Evolutionary conservation across 2,113 vertebrate species (phyloP).

Genomic region (Illadopsis cleaveri): DNA sequence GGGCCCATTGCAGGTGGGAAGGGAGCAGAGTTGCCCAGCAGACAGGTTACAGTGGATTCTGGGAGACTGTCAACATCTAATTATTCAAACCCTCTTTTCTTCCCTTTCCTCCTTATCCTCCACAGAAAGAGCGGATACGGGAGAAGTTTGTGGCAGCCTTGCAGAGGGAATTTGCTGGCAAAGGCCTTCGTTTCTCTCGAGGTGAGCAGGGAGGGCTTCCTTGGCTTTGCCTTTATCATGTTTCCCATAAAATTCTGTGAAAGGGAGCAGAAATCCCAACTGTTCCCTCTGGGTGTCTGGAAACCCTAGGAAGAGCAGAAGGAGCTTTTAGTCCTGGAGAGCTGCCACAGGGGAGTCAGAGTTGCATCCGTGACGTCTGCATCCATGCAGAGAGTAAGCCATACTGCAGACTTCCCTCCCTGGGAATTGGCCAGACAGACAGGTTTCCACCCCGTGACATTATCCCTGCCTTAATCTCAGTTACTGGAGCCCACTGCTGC

Average conservation of each 20-base stretch:
- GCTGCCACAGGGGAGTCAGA: accelerated
- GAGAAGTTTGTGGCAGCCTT: conserved; percentile 96
- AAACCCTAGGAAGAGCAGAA: background rate
- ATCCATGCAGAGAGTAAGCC: background rate
- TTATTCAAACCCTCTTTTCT: background rate
- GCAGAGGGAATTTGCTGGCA: conserved; percentile 93
- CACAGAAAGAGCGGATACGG: conserved; percentile 91
- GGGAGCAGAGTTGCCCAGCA: background rate
- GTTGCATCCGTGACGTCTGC: background rate
- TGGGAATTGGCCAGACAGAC: background rate
- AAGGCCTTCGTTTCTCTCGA: conserved; percentile 91
- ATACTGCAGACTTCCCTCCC: background rate
- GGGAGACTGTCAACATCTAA: background rate
- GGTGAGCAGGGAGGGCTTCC: conserved; percentile 73
- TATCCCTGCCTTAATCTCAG: background rate
- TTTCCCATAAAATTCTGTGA: background rate
- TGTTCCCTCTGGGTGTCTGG: background rate
- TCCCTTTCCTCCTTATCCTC: background rate
- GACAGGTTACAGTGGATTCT: background rate
- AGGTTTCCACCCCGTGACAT: background rate
- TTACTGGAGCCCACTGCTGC: background rate
- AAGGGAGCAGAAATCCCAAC: background rate
- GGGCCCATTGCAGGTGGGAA: background rate
- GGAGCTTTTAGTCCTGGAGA: background rate
- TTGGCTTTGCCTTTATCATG: background rate